phyloP scores from a whole-genome alignment of 2,888 invertebrate genomes.

The Baronia brevicornis region DNA sequence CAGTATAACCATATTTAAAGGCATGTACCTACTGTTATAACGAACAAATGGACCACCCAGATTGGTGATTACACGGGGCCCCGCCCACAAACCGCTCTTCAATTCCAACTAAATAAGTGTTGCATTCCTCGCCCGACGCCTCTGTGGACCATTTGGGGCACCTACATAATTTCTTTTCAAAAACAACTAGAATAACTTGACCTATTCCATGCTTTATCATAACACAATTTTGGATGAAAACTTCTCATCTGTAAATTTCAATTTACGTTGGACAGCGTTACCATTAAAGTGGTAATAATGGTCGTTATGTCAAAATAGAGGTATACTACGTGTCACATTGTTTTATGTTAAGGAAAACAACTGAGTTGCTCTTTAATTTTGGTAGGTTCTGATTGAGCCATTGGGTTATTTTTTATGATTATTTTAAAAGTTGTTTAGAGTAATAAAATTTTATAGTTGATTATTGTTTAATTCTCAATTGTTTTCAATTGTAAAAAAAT shows the following conservation, averaged over 20 bases:
- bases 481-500: constrained; percentile 4
- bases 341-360: constrained; percentile 29
- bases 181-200: constrained; percentile 22
- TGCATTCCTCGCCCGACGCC: constrained; percentile 27
- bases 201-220: constrained; percentile 11
- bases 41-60: constrained; percentile 53
- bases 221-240: not conserved
- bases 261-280: constrained; percentile 18
- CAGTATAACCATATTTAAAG: constrained; percentile 48
- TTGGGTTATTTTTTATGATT: constrained; percentile 22
- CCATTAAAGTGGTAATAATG: constrained; percentile 22
- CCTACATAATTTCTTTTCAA: constrained; percentile 37
- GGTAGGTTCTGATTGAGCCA: constrained; percentile 33
- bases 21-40: constrained; percentile 36
- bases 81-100: constrained; percentile 54
- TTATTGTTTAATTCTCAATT: constrained; percentile 10
- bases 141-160: constrained; percentile 39
- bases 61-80: constrained; percentile 40
- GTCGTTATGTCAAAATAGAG: constrained; percentile 29
- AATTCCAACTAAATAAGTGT: constrained; percentile 53
- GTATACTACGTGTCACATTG: constrained; percentile 37
- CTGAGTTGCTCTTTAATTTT: constrained; percentile 28
- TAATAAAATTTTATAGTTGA: constrained; percentile 15
- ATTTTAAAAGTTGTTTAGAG: constrained; percentile 17
- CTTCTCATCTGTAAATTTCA: constrained; percentile 19